Conservation (phyloP, 2,888 invertebrate species). For the Cryptocheilus praepositus region DNA sequence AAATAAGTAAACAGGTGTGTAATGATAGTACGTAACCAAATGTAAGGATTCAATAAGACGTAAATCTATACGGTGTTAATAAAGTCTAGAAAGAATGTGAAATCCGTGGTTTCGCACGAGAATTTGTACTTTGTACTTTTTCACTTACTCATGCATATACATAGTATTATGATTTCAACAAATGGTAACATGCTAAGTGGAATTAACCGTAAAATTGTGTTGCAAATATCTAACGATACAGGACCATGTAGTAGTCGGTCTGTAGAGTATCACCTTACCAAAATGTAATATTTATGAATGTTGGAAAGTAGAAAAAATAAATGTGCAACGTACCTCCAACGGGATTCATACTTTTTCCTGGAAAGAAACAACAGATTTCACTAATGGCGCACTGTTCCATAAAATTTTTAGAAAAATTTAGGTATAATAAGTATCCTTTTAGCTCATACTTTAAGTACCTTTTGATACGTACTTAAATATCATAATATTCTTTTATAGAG, state of each 20-base stretch:
- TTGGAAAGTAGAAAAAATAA: slow-evolving; percentile 47
- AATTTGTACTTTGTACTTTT: not conserved
- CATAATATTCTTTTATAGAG: too few relatives aligned
- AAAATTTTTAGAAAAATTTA: too few relatives aligned
- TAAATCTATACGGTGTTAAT: not conserved
- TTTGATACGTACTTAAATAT: too few relatives aligned
- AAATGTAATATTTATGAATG: slow-evolving; percentile 54
- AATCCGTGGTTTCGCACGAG: not conserved
- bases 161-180: not conserved
- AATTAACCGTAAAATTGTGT: not conserved
- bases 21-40: not conserved
- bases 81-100: not conserved
- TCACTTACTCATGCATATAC: slow-evolving; percentile 30
- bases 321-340: slow-evolving; percentile 82
- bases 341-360: slow-evolving; percentile 86
- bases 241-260: too few relatives aligned
- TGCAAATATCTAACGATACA: too few relatives aligned
- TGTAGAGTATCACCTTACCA: slow-evolving; percentile 34
- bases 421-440: too few relatives aligned
- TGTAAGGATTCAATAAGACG: not conserved
- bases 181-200: slow-evolving; percentile 8
- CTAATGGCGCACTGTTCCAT: slow-evolving; percentile 30
- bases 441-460: too few relatives aligned
- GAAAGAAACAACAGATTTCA: slow-evolving; percentile 68
- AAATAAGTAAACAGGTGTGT: too few relatives aligned